Conservation (phyloP, 2,113 vertebrate genomes). For the Eidolon helvum region DNA sequence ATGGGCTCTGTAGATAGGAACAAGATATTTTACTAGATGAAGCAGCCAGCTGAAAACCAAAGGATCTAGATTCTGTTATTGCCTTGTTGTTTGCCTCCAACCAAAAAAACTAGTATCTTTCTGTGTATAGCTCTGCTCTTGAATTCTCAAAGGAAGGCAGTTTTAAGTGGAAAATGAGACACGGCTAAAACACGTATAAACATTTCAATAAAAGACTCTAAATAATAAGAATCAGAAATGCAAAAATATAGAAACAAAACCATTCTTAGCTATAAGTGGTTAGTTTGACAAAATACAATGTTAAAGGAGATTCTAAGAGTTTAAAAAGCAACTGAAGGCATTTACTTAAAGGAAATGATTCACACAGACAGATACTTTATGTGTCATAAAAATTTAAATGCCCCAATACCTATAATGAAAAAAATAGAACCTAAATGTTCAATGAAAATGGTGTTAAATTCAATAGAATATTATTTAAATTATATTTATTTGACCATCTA, state of each 20-base stretch:
- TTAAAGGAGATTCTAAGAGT: not conserved
- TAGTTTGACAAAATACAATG: not conserved
- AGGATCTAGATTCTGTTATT: not conserved
- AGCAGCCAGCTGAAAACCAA: not conserved
- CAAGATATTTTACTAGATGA: not conserved
- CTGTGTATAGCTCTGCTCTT: not conserved
- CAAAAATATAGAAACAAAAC: slow-evolving; percentile 10
- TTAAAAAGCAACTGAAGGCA: not conserved
- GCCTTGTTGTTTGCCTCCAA: not conserved
- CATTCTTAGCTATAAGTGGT: not conserved
- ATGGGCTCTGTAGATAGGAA: not conserved
- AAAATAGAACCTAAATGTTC: not conserved
- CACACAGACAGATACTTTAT: not conserved
- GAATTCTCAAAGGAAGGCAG: not conserved
- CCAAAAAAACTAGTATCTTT: not conserved
- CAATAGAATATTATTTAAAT: not conserved
- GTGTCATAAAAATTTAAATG: not conserved
- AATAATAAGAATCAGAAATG: not conserved
- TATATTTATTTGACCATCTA: not conserved
- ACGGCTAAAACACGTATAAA: not conserved
- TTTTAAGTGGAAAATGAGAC: not conserved
- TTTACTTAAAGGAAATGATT: slow-evolving; percentile 33
- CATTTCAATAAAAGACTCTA: not conserved
- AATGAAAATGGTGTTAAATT: not conserved
- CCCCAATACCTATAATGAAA: not conserved